Evolutionary conservation across 2,888 invertebrate species (phyloP), one percentile per base, ranked within the genome.

Genomic region (Xestoiulus laeticollis): DNA sequence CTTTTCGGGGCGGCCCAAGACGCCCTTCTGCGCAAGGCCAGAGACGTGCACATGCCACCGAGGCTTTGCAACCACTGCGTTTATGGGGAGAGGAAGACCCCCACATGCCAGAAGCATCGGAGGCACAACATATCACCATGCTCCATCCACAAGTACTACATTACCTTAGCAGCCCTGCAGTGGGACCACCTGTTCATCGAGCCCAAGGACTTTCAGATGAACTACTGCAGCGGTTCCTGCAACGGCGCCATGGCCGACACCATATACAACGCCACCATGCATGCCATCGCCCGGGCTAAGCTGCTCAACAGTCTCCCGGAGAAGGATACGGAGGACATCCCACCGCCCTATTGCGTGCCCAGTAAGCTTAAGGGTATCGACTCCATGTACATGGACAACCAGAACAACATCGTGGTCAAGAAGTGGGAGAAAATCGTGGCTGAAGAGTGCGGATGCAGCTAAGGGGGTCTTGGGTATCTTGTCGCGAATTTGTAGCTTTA

Each of bases 291-390:
- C 3, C 68, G 87, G 59, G 84, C 84, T n/a, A 84, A 38, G 84
- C 48, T 87, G 32, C 53, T 68, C 38, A 43, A 19, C 33, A 33
- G n/a, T 10, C 30, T 32, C 16, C 30, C 22, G 19, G 48, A 30
- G 32, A 30, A 68, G 6, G 32, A 68, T 16, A 68, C 43, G 8
- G 22, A 53, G n/a, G 59, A 30, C 16, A 59, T 68, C 32, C 68
- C 87, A 16, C 87, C 87, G n/a, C 87, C 87, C 19, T 68, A 59
- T 33, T 87, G 87, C 43, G 87, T 87, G 33, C 87, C 87, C 19
- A 78, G 19, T 19, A 30, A 53, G 87, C 78, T 87, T 5, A 30
- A 78, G 48, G 14, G 19, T n/a, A 53, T 32, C 43, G 32, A 53
- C 26, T 33, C 59, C 53, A 87, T 87, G 53, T 87, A 59, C 43